phyloP scores from a whole-genome alignment of 2,888 invertebrate species.

The Oconnorella tubifera region DNA sequence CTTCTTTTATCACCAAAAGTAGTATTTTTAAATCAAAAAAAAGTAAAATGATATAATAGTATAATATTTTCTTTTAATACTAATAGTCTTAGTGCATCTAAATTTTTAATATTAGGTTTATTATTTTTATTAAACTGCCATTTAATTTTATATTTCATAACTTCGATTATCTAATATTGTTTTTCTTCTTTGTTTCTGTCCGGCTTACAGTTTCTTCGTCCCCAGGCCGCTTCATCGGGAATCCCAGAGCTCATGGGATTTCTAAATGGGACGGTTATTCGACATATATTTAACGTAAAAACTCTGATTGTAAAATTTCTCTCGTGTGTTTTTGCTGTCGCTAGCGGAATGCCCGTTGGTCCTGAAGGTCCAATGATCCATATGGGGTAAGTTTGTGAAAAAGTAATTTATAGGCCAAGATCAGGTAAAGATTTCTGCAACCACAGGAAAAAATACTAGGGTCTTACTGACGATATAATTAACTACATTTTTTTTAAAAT shows the following conservation, averaged over 20 bases:
- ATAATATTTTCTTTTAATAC: no score
- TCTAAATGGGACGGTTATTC: conserved; percentile 34
- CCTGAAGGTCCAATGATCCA: conserved; percentile 59
- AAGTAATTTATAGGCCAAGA: no score
- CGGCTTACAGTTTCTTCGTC: conserved; percentile 31
- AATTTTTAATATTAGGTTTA: conserved; percentile 2
- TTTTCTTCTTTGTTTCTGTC: no score
- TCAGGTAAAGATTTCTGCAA: conserved; percentile 1
- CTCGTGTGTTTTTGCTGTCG: conserved; percentile 50
- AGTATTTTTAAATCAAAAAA: no score
- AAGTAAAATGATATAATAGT: no score
- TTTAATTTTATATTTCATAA: background rate
- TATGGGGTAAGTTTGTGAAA: conserved; percentile 51
- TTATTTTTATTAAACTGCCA: background rate
- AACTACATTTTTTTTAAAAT: no score
- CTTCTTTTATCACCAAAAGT: no score
- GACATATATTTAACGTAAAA: conserved; percentile 34
- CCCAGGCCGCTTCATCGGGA: conserved; percentile 32
- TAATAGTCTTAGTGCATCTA: no score
- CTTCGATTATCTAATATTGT: no score
- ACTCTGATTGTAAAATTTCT: conserved; percentile 34
- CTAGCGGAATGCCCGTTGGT: conserved; percentile 57
- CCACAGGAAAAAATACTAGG: no score
- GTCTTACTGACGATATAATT: no score
- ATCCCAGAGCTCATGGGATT: conserved; percentile 35